Evolutionary conservation across 2,113 vertebrate species (phyloP).

Genomic region (Alaudala cheleensis): DNA sequence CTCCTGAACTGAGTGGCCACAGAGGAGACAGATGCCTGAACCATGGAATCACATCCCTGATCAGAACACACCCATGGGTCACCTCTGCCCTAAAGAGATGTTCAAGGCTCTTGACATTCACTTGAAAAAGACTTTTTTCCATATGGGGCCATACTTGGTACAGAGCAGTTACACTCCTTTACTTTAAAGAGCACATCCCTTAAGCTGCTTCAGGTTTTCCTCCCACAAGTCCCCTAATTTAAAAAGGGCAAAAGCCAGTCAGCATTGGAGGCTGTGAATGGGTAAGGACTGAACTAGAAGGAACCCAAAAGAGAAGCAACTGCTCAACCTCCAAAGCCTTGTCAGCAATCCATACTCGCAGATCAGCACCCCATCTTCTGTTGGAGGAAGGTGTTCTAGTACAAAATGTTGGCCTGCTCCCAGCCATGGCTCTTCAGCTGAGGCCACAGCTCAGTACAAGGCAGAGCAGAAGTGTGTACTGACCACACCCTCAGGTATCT

Average conservation of each 20-base stretch:
- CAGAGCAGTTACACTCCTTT: not conserved
- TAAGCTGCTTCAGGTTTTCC: not conserved
- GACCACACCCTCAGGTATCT: accelerated
- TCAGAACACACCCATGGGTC: not conserved
- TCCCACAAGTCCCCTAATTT: not conserved
- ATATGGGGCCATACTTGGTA: not conserved
- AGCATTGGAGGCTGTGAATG: not conserved
- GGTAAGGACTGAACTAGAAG: not conserved
- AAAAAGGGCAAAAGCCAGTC: not conserved
- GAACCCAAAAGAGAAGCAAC: not conserved
- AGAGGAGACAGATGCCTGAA: not conserved
- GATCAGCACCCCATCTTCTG: not conserved
- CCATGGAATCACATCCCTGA: not conserved
- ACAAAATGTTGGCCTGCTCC: not conserved
- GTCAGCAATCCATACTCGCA: not conserved
- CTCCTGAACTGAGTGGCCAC: not conserved
- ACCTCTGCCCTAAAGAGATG: not conserved
- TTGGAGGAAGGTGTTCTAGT: not conserved
- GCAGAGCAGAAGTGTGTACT: not conserved
- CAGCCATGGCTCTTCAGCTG: not conserved
- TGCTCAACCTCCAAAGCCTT: not conserved
- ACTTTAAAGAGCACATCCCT: not conserved
- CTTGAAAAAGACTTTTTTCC: not conserved
- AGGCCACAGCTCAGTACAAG: not conserved
- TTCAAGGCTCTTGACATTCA: not conserved